Evolutionary conservation across 2,888 invertebrate species (phyloP).

Genomic region (Aleiodes leptofemur): DNA sequence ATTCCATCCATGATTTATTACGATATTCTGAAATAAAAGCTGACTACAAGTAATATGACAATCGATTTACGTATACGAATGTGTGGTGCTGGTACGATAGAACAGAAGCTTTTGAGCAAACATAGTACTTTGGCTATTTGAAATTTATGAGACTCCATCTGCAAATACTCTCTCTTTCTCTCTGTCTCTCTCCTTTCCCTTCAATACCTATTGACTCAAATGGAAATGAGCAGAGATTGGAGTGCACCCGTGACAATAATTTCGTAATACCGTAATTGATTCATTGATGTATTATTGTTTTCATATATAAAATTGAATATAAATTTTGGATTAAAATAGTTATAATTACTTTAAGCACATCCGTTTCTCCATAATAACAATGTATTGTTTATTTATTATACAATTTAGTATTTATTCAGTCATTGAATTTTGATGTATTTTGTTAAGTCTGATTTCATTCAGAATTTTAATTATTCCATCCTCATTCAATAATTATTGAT

Average conservation of each 20-base stretch:
- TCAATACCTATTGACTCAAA: slow-evolving; percentile 54
- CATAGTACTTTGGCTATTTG: slow-evolving; percentile 56
- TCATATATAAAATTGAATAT: slow-evolving; percentile 50
- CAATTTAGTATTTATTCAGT: neutral
- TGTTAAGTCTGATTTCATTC: neutral
- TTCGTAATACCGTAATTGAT: slow-evolving; percentile 72
- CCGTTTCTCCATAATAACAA: neutral
- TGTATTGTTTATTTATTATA: neutral
- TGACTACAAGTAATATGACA: slow-evolving; percentile 20
- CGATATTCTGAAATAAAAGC: slow-evolving; percentile 26
- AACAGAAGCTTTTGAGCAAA: slow-evolving; percentile 56
- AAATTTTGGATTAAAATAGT: slow-evolving; percentile 29
- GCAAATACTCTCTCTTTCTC: slow-evolving; percentile 56
- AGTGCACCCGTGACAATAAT: slow-evolving; percentile 62
- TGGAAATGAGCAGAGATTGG: slow-evolving; percentile 59
- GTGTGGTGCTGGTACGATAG: neutral
- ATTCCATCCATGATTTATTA: slow-evolving; percentile 7
- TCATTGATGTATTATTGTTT: slow-evolving; percentile 66
- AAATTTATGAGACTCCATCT: slow-evolving; percentile 60
- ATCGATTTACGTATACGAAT: slow-evolving; percentile 19
- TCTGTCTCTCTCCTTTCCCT: slow-evolving; percentile 1
- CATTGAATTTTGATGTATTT: neutral
- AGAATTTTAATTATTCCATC: neutral
- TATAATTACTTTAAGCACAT: slow-evolving; percentile 23
- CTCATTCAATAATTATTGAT: neutral